Conservation (phyloP, 2,797 vertebrate species). For the Enteromius fasciolatus region DNA sequence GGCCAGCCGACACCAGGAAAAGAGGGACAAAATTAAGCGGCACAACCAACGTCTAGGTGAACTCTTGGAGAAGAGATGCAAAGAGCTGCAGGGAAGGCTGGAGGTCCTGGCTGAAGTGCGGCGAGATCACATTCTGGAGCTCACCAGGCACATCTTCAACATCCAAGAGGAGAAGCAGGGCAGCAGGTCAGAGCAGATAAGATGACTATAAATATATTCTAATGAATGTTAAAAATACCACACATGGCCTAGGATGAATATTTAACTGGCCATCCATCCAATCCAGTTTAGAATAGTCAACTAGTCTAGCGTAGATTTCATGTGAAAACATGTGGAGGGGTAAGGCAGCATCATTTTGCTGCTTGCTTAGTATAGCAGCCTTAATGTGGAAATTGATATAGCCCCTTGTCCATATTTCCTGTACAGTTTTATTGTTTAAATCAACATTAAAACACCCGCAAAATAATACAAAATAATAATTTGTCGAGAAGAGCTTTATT, state of each 20-base stretch:
- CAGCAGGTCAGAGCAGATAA: constrained; percentile 78
- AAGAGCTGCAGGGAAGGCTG: constrained; percentile 81
- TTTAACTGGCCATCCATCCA: background rate
- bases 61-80: constrained; percentile 82
- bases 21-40: constrained; percentile 92
- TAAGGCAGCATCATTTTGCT: background rate
- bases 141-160: constrained; percentile 89
- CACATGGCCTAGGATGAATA: background rate
- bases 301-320: background rate
- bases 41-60: constrained; percentile 89
- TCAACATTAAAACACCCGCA: background rate
- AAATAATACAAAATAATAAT: too few species aligned
- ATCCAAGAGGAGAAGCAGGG: constrained; percentile 90
- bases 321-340: background rate
- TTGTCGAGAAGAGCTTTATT: background rate
- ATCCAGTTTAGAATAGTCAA: background rate
- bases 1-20: constrained; percentile 91
- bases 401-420: background rate
- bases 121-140: constrained; percentile 85
- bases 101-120: constrained; percentile 83
- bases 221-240: background rate
- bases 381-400: background rate
- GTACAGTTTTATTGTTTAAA: background rate
- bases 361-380: background rate
- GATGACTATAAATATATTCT: background rate